Evolutionary conservation across 2,113 vertebrate species (phyloP).

Genomic region (Kryptolebias marmoratus): DNA sequence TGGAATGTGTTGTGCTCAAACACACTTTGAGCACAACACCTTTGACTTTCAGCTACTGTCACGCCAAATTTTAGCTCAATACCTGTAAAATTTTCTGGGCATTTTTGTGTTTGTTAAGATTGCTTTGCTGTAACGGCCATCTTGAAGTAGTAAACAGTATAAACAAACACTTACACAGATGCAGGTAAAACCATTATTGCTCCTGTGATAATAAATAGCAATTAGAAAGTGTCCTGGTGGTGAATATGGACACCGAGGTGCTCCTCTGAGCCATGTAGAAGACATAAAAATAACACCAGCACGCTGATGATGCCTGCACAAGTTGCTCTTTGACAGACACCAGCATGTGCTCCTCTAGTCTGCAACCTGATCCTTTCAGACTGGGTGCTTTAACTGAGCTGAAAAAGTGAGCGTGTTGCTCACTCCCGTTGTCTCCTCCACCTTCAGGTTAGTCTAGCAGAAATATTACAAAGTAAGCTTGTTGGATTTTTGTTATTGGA

Average conservation of each 20-base stretch:
- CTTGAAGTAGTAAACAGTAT: too few relatives aligned
- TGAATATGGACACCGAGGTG: conserved; percentile 37
- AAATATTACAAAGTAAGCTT: conserved; percentile 58
- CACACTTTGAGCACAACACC: too few relatives aligned
- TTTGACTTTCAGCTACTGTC: too few relatives aligned
- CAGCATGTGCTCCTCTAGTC: conserved; percentile 84
- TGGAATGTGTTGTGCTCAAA: too few relatives aligned
- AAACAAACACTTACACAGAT: too few relatives aligned
- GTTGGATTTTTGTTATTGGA: conserved; percentile 11
- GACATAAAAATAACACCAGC: conserved; percentile 80
- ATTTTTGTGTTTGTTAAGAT: too few relatives aligned
- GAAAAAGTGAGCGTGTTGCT: conserved; percentile 78
- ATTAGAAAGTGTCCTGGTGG: conserved; percentile 23
- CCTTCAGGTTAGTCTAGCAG: conserved; percentile 77
- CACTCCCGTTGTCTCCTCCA: conserved; percentile 81
- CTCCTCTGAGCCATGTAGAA: conserved; percentile 56
- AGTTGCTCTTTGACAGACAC: conserved; percentile 92
- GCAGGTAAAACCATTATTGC: too few relatives aligned
- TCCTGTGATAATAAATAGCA: not conserved
- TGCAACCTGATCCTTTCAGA: conserved; percentile 89
- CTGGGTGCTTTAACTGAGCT: conserved; percentile 82
- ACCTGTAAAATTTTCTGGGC: too few relatives aligned
- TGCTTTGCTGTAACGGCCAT: too few relatives aligned
- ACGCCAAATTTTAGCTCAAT: too few relatives aligned
- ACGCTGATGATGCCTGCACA: conserved; percentile 87